Base-by-base conservation (phyloP, 37 sponge, comb jelly and placozoan genomes). In the Mnemiopsis leidyi region DNA sequence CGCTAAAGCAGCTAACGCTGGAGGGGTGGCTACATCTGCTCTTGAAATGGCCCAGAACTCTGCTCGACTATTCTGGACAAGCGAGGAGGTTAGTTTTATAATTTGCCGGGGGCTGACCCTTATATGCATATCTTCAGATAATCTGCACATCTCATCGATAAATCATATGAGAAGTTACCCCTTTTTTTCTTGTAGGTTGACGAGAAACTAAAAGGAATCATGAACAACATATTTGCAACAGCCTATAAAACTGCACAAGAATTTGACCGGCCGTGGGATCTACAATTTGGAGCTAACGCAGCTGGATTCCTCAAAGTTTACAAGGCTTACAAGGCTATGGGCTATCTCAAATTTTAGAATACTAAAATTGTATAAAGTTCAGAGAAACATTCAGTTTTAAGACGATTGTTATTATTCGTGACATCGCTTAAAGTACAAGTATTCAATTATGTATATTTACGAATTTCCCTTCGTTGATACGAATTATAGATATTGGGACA, bases 41-140 rank as follows among this genome's bases (percentile, higher is more conserved):
- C 36, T 79, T 3, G 82, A 79, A 23, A 79, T 79, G 82, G 82
- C 82, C 32, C 82, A 79, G 82, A 79, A 79, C 82, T 79, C 82
- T 29, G 82, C 82, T 36, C 2, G 82, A 31, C 82, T 79, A 9
- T 79, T 79, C 82, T 79, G 82, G 82, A 32, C 82, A 3, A 34
- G 37, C 21, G 82, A 79, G 38, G 82, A 79, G 82, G 82, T 79
- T 9, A 79, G 35, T 79, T 36, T n/a, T n/a, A n/a, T n/a, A n/a
- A n/a, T n/a, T n/a, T n/a, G n/a, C n/a, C n/a, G n/a, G n/a, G n/a
- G n/a, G n/a, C n/a, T n/a, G n/a, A n/a, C n/a, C n/a, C n/a, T n/a
- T n/a, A n/a, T n/a, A n/a, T n/a, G n/a, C n/a, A n/a, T n/a, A n/a
- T n/a, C n/a, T n/a, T n/a, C n/a, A n/a, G n/a, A 48, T 18, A 48